Base-by-base conservation (phyloP, 1,140 invertebrate species). In the Sogatella furcifera region DNA sequence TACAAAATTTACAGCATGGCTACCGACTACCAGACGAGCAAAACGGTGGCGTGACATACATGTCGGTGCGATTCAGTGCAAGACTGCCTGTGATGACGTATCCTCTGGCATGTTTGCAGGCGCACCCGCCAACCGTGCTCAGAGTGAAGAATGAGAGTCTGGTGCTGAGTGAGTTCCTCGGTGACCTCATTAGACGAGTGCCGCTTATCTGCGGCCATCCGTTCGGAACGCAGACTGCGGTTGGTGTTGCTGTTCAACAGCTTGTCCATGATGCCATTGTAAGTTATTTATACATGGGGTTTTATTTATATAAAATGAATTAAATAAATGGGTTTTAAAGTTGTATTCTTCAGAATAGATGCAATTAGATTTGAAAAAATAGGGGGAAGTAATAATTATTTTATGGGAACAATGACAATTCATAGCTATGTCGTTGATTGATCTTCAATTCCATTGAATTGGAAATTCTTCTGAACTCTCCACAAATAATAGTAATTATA, bases 21-120 rank as follows among this genome's bases (percentile, higher is more conserved):
- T 78, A 77, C 65, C 68, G 77, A 49, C 59, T 78, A 31, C 74
- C 76, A 1, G 76, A 77, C 59, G 65, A 67, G 31, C 74, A 73
- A 59, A 61, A 62, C 8, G 52, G 55, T n/a, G 34, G 8, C 9
- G 41, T 64, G 42, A 52, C 69, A 1, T 78, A 74, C 59, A 74
- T 73, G 58, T 63, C 68, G 24, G 67, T 77, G 2, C 68, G 70
- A 17, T 77, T 77, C 62, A 44, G 58, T 19, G 15, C 24, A 2
- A 74, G 73, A 72, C 69, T 73, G 17, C 71, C 71, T 38, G 69
- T 73, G 15, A 71, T 76, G 49, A 75, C 70, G 4, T 78, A 77
- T 61, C 77, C 77, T 11, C 67, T 69, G 19, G 64, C 71, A 43
- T 78, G 77, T 64, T 63, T 78, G 5, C 65, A 69, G 19, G 65